Conservation (phyloP, 2,797 vertebrate species). For the Lagorchestes hirsutus region DNA sequence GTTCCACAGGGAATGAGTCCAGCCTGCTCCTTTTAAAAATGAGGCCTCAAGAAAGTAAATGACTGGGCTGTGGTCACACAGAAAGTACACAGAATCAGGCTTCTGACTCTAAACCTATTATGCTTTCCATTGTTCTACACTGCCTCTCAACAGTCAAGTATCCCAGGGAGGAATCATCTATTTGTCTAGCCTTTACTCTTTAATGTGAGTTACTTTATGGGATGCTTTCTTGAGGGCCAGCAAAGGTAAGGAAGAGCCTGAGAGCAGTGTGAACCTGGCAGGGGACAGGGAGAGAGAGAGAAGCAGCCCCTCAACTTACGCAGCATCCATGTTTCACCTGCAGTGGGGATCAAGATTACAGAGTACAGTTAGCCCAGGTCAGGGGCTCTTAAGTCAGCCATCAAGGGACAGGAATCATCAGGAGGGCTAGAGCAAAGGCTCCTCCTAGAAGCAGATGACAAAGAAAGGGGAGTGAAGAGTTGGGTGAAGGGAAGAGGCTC, state of each 20-base stretch:
- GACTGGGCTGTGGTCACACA: no score
- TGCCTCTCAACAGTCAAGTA: neutral
- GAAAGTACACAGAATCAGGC: no score
- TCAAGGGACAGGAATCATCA: neutral
- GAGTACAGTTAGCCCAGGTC: neutral
- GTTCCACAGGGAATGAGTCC: neutral
- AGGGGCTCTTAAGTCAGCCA: neutral
- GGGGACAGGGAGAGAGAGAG: neutral
- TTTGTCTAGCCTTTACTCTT: neutral
- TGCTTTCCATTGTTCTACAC: neutral
- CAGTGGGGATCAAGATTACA: neutral
- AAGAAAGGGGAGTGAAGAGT: neutral
- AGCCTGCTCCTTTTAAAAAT: neutral
- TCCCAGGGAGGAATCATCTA: neutral
- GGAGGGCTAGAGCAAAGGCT: neutral
- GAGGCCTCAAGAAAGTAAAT: no score
- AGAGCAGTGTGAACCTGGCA: neutral
- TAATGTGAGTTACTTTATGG: neutral
- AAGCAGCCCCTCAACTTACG: neutral
- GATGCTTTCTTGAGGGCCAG: neutral
- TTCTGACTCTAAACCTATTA: neutral
- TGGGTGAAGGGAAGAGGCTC: neutral
- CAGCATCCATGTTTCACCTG: neutral
- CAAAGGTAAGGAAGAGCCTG: neutral
- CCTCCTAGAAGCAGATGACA: neutral